phyloP scores from a whole-genome alignment of 1,140 invertebrate species.

The Aethina tumida region DNA sequence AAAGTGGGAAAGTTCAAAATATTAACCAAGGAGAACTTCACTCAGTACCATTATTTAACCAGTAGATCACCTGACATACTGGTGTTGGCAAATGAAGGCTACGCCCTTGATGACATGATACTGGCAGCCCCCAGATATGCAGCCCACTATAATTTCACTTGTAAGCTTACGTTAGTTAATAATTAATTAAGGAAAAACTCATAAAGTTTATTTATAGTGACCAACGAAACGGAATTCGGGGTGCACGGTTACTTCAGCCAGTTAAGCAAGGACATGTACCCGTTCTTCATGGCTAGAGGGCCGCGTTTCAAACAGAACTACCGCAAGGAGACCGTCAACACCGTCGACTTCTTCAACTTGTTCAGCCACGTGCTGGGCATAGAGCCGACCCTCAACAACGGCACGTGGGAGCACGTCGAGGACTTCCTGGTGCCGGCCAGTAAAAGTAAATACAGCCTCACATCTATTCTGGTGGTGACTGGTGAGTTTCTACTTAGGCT shows the following conservation, averaged over 20 bases:
- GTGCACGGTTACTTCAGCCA: conserved; percentile 59
- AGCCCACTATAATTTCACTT: conserved; percentile 38
- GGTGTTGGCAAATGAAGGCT: conserved; percentile 45
- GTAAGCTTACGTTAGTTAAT: conserved; percentile 17
- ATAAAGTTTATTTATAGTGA: conserved; percentile 36
- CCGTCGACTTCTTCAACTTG: conserved; percentile 56
- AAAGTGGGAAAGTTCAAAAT: conserved; percentile 42
- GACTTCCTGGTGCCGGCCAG: conserved; percentile 15
- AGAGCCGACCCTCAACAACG: conserved; percentile 26
- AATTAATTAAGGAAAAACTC: conserved; percentile 1
- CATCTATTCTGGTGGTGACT: conserved; percentile 22
- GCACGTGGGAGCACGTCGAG: conserved; percentile 20
- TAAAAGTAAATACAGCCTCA: conserved; percentile 14
- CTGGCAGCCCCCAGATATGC: conserved; percentile 36
- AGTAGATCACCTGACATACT: conserved; percentile 51
- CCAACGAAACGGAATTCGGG: conserved; percentile 44
- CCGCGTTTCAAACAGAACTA: conserved; percentile 47
- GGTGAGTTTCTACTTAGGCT: conserved; percentile 18
- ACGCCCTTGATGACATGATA: conserved; percentile 46
- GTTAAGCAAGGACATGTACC: conserved; percentile 47
- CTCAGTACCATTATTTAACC: conserved; percentile 49
- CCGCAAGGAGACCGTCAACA: conserved; percentile 46
- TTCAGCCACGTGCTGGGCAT: conserved; percentile 52
- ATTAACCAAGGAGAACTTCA: conserved; percentile 47
- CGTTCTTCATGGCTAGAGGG: conserved; percentile 59